Conservation (phyloP, 2,797 vertebrate species). For the Tympanoctomys barrerae region DNA sequence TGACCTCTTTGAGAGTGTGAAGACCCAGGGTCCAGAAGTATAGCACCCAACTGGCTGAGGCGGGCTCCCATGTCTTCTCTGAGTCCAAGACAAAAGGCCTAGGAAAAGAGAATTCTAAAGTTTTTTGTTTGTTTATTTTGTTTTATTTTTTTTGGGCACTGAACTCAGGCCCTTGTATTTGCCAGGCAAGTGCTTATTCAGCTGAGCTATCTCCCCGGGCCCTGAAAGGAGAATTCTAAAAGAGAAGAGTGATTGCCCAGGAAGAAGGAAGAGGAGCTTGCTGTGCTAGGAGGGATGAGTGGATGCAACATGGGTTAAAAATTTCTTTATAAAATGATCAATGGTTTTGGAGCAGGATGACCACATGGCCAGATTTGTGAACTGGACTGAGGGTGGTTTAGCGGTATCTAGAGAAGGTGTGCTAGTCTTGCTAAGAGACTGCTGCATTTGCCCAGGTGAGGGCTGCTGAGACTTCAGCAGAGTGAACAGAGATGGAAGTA, state of each 20-base stretch:
- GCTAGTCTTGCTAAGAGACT: not conserved
- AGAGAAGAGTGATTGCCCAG: not conserved
- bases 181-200: no score
- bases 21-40: not conserved
- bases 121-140: no score
- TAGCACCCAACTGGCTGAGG: not conserved
- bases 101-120: not conserved
- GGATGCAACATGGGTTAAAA: not conserved
- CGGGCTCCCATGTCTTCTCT: not conserved
- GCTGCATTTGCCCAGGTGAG: not conserved
- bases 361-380: not conserved
- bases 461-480: not conserved
- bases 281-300: not conserved
- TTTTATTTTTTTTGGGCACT: no score
- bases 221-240: not conserved
- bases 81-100: not conserved
- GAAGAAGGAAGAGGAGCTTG: not conserved
- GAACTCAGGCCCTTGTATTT: no score
- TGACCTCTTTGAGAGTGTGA: not conserved
- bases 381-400: not conserved
- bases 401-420: not conserved
- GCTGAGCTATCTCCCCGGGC: no score
- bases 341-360: not conserved
- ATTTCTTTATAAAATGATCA: not conserved
- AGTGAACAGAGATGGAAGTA: not conserved